Percentiles rank a stretch among this genome's conserved stretches.
Evolutionary conservation across 2,113 vertebrate genomes (phyloP).

Genomic region (Marmota flaviventris): DNA sequence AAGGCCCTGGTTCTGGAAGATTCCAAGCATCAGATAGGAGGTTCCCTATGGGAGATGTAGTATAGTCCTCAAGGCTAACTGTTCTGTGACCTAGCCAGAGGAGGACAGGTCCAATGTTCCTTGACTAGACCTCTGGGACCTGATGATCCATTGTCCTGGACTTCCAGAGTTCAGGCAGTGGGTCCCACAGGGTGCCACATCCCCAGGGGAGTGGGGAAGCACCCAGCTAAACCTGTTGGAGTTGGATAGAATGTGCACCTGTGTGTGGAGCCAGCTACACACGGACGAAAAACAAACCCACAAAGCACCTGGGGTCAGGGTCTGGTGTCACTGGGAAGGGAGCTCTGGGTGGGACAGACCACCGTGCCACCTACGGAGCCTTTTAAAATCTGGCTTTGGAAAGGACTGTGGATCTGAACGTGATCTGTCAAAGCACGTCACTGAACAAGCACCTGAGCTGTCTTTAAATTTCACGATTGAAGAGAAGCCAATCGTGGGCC

Average conservation of each 20-base stretch:
- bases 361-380: no score
- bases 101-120: no score
- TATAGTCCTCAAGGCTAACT: neutral
- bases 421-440: neutral
- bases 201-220: neutral
- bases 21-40: neutral
- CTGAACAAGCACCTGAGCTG: neutral
- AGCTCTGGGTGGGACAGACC: neutral
- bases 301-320: fast-evolving
- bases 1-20: neutral
- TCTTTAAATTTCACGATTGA: neutral
- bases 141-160: neutral
- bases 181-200: neutral
- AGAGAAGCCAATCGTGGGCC: neutral
- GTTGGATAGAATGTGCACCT: no score
- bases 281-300: neutral
- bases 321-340: neutral
- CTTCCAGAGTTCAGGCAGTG: neutral
- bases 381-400: neutral
- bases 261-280: neutral
- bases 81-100: neutral
- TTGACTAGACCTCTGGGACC: neutral
- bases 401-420: no score
- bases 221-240: neutral
- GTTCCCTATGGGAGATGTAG: fast-evolving